phyloP scores from a whole-genome alignment of 2,113 vertebrate genomes.

The Dolichallabes microphthalmus region DNA sequence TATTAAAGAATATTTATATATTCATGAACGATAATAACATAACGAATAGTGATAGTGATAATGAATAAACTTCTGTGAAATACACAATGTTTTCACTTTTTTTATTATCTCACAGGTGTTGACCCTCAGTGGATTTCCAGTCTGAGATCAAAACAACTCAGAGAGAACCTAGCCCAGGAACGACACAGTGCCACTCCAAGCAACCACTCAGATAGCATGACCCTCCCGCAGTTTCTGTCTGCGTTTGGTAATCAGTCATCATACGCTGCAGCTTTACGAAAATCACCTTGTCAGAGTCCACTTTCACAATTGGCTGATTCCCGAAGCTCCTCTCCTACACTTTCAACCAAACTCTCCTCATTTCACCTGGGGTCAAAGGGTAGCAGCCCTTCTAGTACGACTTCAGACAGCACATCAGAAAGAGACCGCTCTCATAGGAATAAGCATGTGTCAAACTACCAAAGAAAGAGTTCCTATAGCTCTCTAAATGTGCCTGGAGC shows the following conservation, averaged over 20 bases:
- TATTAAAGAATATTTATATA: neutral
- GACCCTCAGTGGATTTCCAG: slow-evolving; percentile 83
- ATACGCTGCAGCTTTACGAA: slow-evolving; percentile 87
- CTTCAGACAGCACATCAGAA: slow-evolving; percentile 81
- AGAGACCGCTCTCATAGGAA: slow-evolving; percentile 71
- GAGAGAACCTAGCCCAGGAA: slow-evolving; percentile 63
- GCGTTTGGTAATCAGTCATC: slow-evolving; percentile 78
- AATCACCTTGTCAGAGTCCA: slow-evolving; percentile 71
- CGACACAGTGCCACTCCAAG: slow-evolving; percentile 49
- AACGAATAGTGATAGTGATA: neutral
- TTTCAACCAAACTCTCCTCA: slow-evolving; percentile 78
- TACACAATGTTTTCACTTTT: neutral
- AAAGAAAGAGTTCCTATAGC: slow-evolving; percentile 65
- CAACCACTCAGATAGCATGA: slow-evolving; percentile 75
- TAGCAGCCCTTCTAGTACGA: slow-evolving; percentile 88
- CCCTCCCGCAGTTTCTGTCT: slow-evolving; percentile 78
- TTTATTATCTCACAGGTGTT: slow-evolving; percentile 60
- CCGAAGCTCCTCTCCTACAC: slow-evolving; percentile 84
- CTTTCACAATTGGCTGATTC: slow-evolving; percentile 75
- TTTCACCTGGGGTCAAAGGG: slow-evolving; percentile 89
- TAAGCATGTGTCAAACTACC: slow-evolving; percentile 56
- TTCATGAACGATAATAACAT: too few species aligned
- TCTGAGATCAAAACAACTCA: slow-evolving; percentile 78
- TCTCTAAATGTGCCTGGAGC: slow-evolving; percentile 54
- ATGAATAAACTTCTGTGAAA: neutral